Conservation (phyloP, 2,888 invertebrate species). For the Panopea generosa region DNA sequence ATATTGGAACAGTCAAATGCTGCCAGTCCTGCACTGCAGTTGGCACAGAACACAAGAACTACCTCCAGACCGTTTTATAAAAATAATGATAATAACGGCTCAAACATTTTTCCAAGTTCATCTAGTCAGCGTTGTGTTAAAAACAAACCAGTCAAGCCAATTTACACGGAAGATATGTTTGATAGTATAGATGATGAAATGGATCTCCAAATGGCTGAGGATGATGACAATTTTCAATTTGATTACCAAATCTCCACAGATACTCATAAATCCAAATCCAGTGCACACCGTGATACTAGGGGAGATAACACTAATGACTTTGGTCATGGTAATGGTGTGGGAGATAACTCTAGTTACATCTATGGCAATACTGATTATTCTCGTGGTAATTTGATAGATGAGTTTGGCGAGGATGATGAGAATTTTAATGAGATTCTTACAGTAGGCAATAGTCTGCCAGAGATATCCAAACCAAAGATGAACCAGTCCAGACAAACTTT, state of each 20-base stretch:
- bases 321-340: background rate
- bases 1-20: background rate
- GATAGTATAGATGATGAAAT: constrained; percentile 58
- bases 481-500: constrained; percentile 28
- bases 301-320: constrained; percentile 7
- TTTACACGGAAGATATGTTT: constrained; percentile 25
- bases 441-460: constrained; percentile 26
- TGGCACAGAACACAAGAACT: too few relatives aligned
- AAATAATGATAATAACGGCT: too few relatives aligned
- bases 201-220: constrained; percentile 53
- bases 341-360: constrained; percentile 26
- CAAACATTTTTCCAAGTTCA: too few relatives aligned
- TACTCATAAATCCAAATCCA: constrained; percentile 4
- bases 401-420: constrained; percentile 65
- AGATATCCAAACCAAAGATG: constrained; percentile 19
- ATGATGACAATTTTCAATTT: constrained; percentile 44
- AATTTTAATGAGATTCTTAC: constrained; percentile 55
- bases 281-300: background rate
- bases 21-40: background rate
- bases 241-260: constrained; percentile 40
- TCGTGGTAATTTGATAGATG: constrained; percentile 35
- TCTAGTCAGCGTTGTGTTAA: too few relatives aligned
- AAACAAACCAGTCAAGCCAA: too few relatives aligned
- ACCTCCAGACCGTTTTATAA: too few relatives aligned
- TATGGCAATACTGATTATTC: constrained; percentile 30